Evolutionary conservation across 2,797 vertebrate genomes (phyloP).

Genomic region (Rhinella marina): DNA sequence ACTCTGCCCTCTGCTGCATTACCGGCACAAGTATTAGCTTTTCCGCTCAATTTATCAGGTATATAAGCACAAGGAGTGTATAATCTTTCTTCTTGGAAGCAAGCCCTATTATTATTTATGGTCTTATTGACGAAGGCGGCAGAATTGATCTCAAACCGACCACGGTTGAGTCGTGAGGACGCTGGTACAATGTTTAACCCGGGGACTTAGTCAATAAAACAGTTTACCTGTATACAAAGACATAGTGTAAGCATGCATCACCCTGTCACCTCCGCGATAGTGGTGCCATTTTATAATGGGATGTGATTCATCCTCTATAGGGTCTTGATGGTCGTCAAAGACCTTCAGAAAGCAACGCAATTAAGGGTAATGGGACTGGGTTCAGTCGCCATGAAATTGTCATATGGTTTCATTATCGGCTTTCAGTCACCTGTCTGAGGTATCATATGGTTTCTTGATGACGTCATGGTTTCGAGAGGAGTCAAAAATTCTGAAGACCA

Average conservation of each 20-base stretch:
- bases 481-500: background rate
- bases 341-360: background rate
- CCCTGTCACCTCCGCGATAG: slow-evolving; percentile 28
- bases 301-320: slow-evolving; percentile 34
- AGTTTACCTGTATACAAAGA: slow-evolving; percentile 44
- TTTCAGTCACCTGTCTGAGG: background rate
- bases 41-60: slow-evolving; percentile 53
- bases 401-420: background rate
- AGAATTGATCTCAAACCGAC: slow-evolving; percentile 42
- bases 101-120: slow-evolving; percentile 56
- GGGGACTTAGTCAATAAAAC: slow-evolving; percentile 58
- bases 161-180: slow-evolving; percentile 35
- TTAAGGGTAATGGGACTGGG: background rate
- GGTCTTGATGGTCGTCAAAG: background rate
- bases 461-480: background rate
- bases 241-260: slow-evolving; percentile 51
- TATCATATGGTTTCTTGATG: background rate
- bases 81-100: slow-evolving; percentile 54
- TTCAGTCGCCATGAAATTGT: slow-evolving; percentile 1
- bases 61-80: slow-evolving; percentile 34
- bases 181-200: slow-evolving; percentile 51
- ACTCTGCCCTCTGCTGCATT: background rate
- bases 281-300: slow-evolving; percentile 20
- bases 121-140: slow-evolving; percentile 38
- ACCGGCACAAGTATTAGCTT: slow-evolving; percentile 26